Conservation (phyloP, 2,888 invertebrate species). For the Scaptomyza tumidula region DNA sequence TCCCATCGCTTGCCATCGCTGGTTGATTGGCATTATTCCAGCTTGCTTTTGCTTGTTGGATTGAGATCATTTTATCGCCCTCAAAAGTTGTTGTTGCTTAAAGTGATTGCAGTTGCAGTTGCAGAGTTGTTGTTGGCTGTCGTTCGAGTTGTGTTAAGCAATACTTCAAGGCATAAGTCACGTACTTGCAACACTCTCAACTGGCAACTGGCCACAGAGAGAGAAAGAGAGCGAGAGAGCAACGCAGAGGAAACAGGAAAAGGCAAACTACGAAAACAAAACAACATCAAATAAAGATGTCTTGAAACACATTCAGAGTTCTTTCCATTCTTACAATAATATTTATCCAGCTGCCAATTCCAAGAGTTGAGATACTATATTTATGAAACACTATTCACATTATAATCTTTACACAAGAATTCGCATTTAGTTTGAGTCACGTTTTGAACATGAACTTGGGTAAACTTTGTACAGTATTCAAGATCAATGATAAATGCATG, state of each 20-base stretch:
- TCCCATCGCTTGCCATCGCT: not conserved
- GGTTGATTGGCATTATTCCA: slow-evolving; percentile 52
- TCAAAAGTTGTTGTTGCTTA: slow-evolving; percentile 3
- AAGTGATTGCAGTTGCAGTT: slow-evolving; percentile 15
- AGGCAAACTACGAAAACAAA: too few relatives aligned
- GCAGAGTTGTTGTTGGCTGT: slow-evolving; percentile 27
- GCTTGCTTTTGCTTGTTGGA: slow-evolving; percentile 14
- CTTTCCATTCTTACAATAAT: slow-evolving; percentile 23
- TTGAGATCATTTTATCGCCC: slow-evolving; percentile 47
- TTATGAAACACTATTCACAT: too few relatives aligned
- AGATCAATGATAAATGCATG: too few relatives aligned
- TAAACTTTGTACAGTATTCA: too few relatives aligned
- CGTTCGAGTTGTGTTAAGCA: slow-evolving; percentile 60
- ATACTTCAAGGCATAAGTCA: slow-evolving; percentile 66
- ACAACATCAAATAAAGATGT: not conserved
- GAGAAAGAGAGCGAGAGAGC: not conserved
- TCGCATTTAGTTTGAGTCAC: not conserved
- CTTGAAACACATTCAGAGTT: slow-evolving; percentile 12
- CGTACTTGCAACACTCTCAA: slow-evolving; percentile 50
- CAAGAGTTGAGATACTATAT: too few relatives aligned
- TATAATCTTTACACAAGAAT: not conserved
- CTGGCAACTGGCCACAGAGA: slow-evolving; percentile 24
- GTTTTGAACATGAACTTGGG: too few relatives aligned
- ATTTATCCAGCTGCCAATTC: slow-evolving; percentile 33
- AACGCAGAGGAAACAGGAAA: slow-evolving; percentile 9